Conservation (phyloP, 2,113 vertebrate species). For the Orycteropus afer region DNA sequence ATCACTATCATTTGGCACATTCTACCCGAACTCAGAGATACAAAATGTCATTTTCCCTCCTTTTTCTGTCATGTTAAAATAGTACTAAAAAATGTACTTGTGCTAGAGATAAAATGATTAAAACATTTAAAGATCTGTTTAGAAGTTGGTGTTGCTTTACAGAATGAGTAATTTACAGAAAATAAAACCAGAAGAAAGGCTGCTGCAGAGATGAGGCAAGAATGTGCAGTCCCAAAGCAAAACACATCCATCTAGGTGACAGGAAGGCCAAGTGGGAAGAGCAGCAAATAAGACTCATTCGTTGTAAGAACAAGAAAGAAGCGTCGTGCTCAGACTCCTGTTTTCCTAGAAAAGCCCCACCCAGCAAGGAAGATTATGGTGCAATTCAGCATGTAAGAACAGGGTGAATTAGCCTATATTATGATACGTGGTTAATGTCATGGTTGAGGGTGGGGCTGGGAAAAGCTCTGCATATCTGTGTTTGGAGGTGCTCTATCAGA, state of each 20-base stretch:
- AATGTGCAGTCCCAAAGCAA: neutral
- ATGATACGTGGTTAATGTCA: neutral
- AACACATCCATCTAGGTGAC: accelerated
- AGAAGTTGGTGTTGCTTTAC: neutral
- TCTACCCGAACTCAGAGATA: neutral
- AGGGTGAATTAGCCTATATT: neutral
- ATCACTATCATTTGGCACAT: conserved; percentile 23
- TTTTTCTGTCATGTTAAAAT: neutral
- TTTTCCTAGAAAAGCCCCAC: neutral
- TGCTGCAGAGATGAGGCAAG: neutral
- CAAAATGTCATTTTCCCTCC: neutral
- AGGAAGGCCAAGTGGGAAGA: neutral
- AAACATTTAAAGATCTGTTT: neutral
- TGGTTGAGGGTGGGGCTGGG: neutral
- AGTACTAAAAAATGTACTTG: neutral
- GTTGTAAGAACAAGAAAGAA: neutral
- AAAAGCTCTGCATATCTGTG: neutral
- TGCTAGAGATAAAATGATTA: neutral
- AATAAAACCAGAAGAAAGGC: neutral
- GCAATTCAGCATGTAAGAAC: neutral
- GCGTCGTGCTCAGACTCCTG: accelerated
- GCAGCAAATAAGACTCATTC: neutral
- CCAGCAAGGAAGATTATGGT: neutral
- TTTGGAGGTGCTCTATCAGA: neutral
- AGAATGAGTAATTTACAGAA: neutral